A percentile compares a stretch with the other conserved stretches of the same genome.
phyloP scores from a whole-genome alignment of 1,140 invertebrate species.

The Drosophila willistoni region DNA sequence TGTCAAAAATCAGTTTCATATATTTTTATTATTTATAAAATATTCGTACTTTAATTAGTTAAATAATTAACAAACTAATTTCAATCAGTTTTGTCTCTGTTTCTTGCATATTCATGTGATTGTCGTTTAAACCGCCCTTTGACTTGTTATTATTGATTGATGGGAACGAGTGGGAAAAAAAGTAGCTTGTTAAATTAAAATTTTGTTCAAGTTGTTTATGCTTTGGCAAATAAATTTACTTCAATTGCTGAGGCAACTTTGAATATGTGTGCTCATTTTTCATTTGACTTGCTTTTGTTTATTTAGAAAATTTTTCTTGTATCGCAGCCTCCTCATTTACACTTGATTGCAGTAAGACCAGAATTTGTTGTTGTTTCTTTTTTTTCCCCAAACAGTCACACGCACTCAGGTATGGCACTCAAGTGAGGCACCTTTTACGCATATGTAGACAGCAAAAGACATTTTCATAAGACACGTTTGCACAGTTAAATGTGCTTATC shows the following conservation, averaged over 20 bases:
- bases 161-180: not conserved
- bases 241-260: conserved; percentile 22
- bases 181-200: conserved; percentile 28
- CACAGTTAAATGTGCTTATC: conserved; percentile 70
- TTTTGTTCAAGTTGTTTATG: conserved; percentile 21
- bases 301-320: conserved; percentile 27
- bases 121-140: not conserved
- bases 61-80: too few species aligned
- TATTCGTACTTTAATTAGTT: too few species aligned
- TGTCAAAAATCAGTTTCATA: too few species aligned
- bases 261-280: conserved; percentile 52
- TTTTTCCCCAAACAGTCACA: conserved; percentile 5
- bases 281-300: conserved; percentile 53
- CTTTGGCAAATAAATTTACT: conserved; percentile 34
- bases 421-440: conserved; percentile 70
- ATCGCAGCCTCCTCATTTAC: conserved; percentile 13
- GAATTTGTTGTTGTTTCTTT: conserved; percentile 53
- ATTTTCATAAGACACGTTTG: conserved; percentile 66
- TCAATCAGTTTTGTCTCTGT: too few species aligned
- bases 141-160: not conserved
- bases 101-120: too few species aligned
- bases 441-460: conserved; percentile 54
- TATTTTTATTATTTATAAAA: too few species aligned
- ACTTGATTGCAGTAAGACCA: conserved; percentile 50
- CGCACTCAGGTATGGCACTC: conserved; percentile 35